Evolutionary conservation across 2,888 invertebrate species (phyloP), one percentile per base, ranked within the genome.

Genomic region (Harmothoe impar): DNA sequence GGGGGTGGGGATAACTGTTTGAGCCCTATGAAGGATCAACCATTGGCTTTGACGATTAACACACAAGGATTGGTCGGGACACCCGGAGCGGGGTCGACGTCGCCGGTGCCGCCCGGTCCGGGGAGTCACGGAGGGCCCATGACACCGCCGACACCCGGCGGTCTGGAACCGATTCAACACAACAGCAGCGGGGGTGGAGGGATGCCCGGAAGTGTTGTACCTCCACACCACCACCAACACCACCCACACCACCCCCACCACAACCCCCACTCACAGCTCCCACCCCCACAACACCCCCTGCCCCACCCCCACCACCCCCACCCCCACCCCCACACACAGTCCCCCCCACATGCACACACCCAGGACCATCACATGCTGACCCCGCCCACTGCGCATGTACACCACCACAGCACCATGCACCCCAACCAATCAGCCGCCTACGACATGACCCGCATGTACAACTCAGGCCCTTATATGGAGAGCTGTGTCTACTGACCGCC

Each of bases 391-490:
- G 77, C 51, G 52, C 91, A 91, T 29, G 77, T 35, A 29, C 85
- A 84, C 68, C 54, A 85, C 43, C 90, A 78, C 54, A 78, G 17
- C 56, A 54, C 84, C 81, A 86, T 86, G 86, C 84, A 54, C 29
- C 31, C 51, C 86, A 90, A 84, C 84, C 78, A 89, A 25, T 81
- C 56, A 33, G 78, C 52, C 1, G 54, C 78, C 54, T 85, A 90
- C 43, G 91, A 91, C 31, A 90, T 90, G 91, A 43, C 89, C 0
- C 84, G 89, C 31, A 90, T 89, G 91, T 91, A 91, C 68, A 78
- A 56, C 52, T 81, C 91, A 33, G 84, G 52, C 7, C 90, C 89
- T 20, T 91, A 91, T 54, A 89, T 91, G 72, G 91, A 91, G 56
- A 85, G 91, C 25, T 91, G 91, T 52, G 91, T 91, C 51, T 90